Base-by-base conservation (phyloP, 2,888 invertebrate genomes). In the Trimorus sp. region DNA sequence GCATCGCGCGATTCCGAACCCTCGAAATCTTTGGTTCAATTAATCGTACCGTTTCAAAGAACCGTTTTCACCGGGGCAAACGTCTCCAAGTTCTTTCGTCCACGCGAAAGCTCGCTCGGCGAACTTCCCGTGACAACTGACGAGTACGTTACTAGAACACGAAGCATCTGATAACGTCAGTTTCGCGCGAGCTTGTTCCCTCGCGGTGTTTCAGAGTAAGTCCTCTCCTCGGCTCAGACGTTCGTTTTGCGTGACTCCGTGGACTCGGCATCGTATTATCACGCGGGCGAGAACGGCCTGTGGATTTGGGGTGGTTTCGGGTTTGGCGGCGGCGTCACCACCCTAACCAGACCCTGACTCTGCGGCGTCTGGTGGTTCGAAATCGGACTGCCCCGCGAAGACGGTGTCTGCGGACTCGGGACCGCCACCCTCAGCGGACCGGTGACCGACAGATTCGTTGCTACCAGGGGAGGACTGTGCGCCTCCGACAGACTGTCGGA, bases 261-360 rank as follows among this genome's bases (percentile, higher is more conserved):
- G 63, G 71, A 71, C 60, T 76, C 79, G 59, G 56, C 65, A 56
- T 84, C 85, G 77, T 90, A 90, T 92, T 90, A 91, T 92, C 92
- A 92, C 92, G 92, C 92, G 71, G 92, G 92, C 88, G 92, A 91
- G 74, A 92, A 92, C 0, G 92, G 92, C 85, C 92, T 89, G 84
- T 92, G 92, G 58, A 92, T 90, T 84, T 91, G 91, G 37, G 90
- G 91, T 7, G 92, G 91, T 82, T 90, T 92, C 40, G 92, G 91
- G 82, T 91, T 91, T 45, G 86, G 86, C 14, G 91, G 91, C n/a
- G 91, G 89, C 49, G 89, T 88, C 42, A 90, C 88, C 84, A 90
- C 88, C 86, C 91, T 90, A 75, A 91, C 89, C 66, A 91, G 84
- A 62, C 87, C 87, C 82, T 90, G 89, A 71, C 87, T 85, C 71